Evolutionary conservation across 2,888 invertebrate species (phyloP).

Genomic region (Acrocera orbiculus): DNA sequence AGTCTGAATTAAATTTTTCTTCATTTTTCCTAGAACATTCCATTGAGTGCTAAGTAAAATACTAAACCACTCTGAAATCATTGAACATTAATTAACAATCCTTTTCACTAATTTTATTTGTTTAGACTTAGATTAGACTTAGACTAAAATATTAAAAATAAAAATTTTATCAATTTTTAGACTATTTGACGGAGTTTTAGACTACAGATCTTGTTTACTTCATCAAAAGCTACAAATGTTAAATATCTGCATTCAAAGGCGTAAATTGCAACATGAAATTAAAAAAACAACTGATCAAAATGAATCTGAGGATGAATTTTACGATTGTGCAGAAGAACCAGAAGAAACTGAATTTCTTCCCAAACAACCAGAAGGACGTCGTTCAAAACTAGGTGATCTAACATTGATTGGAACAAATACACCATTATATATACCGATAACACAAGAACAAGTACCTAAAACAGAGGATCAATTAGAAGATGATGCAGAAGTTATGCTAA

Average conservation of each 20-base stretch:
- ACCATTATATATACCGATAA: slow-evolving; percentile 60
- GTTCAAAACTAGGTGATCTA: slow-evolving; percentile 47
- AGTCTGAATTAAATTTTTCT: no score
- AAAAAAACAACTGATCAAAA: slow-evolving; percentile 9
- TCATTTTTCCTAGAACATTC: no score
- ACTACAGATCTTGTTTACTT: slow-evolving; percentile 73
- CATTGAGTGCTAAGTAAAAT: no score
- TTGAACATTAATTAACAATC: no score
- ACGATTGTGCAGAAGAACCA: slow-evolving; percentile 47
- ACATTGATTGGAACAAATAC: slow-evolving; percentile 50
- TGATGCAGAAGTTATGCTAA: slow-evolving; percentile 77
- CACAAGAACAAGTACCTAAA: slow-evolving; percentile 87
- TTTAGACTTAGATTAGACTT: no score
- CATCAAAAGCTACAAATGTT: slow-evolving; percentile 89
- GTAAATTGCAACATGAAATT: slow-evolving; percentile 13
- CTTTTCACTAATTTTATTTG: no score
- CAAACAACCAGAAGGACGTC: slow-evolving; percentile 51
- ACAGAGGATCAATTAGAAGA: slow-evolving; percentile 94
- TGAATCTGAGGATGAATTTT: slow-evolving; percentile 50
- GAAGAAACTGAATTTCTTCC: slow-evolving; percentile 32
- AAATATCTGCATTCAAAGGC: slow-evolving; percentile 57
- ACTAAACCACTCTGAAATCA: no score
- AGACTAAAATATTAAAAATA: no score
- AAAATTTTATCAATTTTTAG: no score
- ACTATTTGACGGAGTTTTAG: slow-evolving; percentile 64